A percentile compares a stretch with the other conserved stretches of the same genome.
These are phyloP conservation scores for Panagrolaimus sp. DNA, from an alignment of 1,140 invertebrate species.

Conservation along the genomic window DNA sequence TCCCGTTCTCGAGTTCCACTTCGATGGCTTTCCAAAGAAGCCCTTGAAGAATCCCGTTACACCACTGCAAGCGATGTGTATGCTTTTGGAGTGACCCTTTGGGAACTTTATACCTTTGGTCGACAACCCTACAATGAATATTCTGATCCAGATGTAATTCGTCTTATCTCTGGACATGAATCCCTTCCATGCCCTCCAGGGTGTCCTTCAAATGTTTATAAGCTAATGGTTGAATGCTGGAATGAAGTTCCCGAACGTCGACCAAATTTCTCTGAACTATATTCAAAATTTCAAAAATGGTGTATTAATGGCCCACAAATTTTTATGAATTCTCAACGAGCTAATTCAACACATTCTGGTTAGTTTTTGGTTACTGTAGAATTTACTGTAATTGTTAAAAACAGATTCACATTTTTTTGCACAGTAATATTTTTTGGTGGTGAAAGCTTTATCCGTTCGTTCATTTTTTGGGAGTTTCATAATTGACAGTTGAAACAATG, in stretches of 20 bases:
- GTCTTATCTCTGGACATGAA: slow-evolving; percentile 29
- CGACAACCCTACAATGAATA: slow-evolving; percentile 79
- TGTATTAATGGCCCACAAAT: slow-evolving; percentile 30
- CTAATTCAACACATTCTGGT: slow-evolving; percentile 13
- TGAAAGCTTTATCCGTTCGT: no score
- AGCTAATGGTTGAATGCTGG: slow-evolving; percentile 66
- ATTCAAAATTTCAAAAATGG: slow-evolving; percentile 70
- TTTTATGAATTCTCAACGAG: not conserved
- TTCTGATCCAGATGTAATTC: slow-evolving; percentile 64
- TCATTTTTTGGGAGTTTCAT: no score
- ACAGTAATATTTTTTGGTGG: no score
- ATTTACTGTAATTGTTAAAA: no score
- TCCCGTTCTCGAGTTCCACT: slow-evolving; percentile 37
- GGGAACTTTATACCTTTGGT: slow-evolving; percentile 69
- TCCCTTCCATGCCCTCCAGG: slow-evolving; percentile 29
- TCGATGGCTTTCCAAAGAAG: slow-evolving; percentile 58
- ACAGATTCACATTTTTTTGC: no score
- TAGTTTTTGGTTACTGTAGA: not conserved
- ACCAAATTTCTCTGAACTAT: slow-evolving; percentile 74
- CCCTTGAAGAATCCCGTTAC: slow-evolving; percentile 49
- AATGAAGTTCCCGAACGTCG: slow-evolving; percentile 80
- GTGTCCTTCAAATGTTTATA: slow-evolving; percentile 33
- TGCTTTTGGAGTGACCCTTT: slow-evolving; percentile 59
- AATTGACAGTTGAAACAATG: no score
- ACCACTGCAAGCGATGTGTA: slow-evolving; percentile 56